Evolutionary conservation across 2,888 invertebrate genomes (phyloP), one percentile per base, ranked within the genome.

Genomic region (Platerodrilus igneus): DNA sequence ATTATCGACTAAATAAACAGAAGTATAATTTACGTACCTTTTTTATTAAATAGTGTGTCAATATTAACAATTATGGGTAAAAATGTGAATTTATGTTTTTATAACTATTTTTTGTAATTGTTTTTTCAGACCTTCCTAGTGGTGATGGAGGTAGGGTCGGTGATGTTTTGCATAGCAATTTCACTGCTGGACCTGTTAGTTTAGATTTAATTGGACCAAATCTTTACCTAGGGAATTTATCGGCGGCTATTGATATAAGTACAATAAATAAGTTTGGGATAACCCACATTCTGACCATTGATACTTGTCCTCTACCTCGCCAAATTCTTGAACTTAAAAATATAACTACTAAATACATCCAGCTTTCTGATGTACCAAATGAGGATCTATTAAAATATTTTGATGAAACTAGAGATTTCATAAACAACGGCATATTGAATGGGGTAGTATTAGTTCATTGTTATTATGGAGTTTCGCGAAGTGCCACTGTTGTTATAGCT

Each of bases 391-490:
- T 94, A 23, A 81, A 78, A 48, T 78, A 86, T 58, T 78, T 93
- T 49, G 83, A 86, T 47, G 81, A 83, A 28, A 81, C 87, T 35
- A 80, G 81, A 58, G 70, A 76, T 3, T 94, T 89, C 58, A 90
- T 94, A 41, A 75, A 77, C 47, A 85, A 85, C 2, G 71, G 80
- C 37, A 63, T 79, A 3, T 62, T 64, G 2, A 74, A 75, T 19
- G 84, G 86, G 23, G 79, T 73, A 39, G 78, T 92, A 4, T 72
- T 94, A 8, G 89, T 93, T 1, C 94, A 95, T 62, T 95, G 94
- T 67, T 89, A 89, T 63, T 92, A 84, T 57, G 94, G 94, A 8
- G 84, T 92, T 2, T 94, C 93, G 1, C 77, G 94, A 35, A 93
- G 93, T 63, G 87, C 91, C 0, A 83, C 92, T 0, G 74, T 92